Conservation (phyloP, 2,797 vertebrate species). For the Paguma larvata region DNA sequence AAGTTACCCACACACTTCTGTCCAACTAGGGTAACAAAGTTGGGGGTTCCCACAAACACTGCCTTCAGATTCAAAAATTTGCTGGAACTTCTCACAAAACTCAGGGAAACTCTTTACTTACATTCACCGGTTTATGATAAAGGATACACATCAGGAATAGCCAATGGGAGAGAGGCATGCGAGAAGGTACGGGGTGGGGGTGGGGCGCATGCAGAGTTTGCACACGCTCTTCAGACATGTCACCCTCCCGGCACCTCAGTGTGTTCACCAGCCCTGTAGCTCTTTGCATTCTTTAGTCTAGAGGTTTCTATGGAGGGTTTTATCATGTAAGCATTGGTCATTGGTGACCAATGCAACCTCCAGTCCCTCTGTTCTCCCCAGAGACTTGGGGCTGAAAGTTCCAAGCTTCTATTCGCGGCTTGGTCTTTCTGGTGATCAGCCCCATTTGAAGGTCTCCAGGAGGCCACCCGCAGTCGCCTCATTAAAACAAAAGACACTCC, state of each 20-base stretch:
- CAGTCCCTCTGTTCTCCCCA: neutral
- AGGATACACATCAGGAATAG: neutral
- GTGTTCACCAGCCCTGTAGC: neutral
- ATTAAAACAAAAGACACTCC: slow-evolving; percentile 30
- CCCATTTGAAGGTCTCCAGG: neutral
- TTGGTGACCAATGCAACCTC: neutral
- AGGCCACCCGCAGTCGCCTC: neutral
- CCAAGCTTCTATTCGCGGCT: neutral
- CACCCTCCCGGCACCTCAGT: neutral
- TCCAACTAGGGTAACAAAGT: neutral
- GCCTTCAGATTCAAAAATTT: neutral
- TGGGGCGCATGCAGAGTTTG: neutral
- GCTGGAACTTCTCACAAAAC: neutral
- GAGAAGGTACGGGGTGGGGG: neutral
- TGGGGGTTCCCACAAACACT: too few relatives aligned
- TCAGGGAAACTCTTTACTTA: neutral
- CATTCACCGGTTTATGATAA: neutral
- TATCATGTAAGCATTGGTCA: neutral
- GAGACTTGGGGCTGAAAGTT: neutral
- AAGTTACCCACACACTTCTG: neutral
- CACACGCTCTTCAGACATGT: neutral
- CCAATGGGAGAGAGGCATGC: neutral
- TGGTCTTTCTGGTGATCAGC: neutral
- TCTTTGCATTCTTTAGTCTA: neutral
- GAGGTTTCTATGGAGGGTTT: neutral